A percentile compares a stretch with the other conserved stretches of the same genome.
Conservation (phyloP, 2,113 vertebrate species). For the Cinclus cinclus region DNA sequence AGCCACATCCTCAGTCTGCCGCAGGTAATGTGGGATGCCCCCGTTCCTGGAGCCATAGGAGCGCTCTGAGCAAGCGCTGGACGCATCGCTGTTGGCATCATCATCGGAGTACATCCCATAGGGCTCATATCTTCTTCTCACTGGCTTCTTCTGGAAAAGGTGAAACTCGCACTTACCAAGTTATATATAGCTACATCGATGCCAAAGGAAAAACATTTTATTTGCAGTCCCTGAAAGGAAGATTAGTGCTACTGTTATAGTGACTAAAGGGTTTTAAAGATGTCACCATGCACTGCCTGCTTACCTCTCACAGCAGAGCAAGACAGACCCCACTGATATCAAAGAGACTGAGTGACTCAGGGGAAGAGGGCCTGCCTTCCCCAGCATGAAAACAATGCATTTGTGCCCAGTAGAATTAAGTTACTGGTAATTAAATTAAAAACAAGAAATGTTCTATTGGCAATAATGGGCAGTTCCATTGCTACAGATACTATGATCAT, state of each 20-base stretch:
- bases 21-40: slow-evolving; percentile 92
- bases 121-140: slow-evolving; percentile 91
- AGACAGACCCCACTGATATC: background rate
- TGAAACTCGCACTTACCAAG: background rate
- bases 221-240: background rate
- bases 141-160: slow-evolving; percentile 85
- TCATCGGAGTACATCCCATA: slow-evolving; percentile 97
- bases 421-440: background rate
- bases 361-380: background rate
- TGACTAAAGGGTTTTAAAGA: background rate
- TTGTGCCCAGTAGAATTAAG: background rate
- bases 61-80: slow-evolving; percentile 95
- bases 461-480: background rate
- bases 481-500: background rate
- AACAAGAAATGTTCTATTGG: background rate
- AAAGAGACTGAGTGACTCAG: background rate
- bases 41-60: slow-evolving; percentile 93
- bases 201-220: background rate
- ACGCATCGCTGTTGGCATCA: slow-evolving; percentile 95
- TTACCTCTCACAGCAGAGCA: background rate
- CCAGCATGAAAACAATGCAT: background rate
- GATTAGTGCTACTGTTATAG: background rate
- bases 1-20: slow-evolving; percentile 94
- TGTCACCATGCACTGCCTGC: background rate
- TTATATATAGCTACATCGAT: background rate